These are phyloP conservation scores for Notocelia uddmanniana DNA, from an alignment of 2,888 invertebrate genomes.

Conservation along the genomic window DNA sequence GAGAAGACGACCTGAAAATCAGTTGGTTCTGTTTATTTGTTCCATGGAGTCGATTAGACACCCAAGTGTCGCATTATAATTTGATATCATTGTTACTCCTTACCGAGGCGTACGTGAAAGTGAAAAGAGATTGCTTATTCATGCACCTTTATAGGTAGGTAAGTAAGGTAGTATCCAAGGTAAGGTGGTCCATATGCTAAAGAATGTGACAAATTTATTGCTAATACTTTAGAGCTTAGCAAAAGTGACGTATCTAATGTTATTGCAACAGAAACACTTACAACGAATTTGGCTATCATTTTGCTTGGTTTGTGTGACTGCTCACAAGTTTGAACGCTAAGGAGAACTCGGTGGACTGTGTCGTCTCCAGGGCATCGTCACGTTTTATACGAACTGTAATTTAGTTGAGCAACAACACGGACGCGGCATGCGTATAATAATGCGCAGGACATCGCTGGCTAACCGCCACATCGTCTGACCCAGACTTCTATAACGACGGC, in stretches of 20 bases:
- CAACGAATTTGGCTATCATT: slow-evolving; percentile 85
- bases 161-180: too few relatives aligned
- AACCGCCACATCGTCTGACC: slow-evolving; percentile 73
- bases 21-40: background rate
- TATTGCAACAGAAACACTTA: slow-evolving; percentile 59
- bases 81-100: too few relatives aligned
- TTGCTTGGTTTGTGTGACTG: slow-evolving; percentile 79
- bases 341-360: slow-evolving; percentile 72
- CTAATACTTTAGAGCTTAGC: too few relatives aligned
- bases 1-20: slow-evolving; percentile 72
- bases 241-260: background rate
- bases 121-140: too few relatives aligned
- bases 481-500: slow-evolving; percentile 69
- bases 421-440: slow-evolving; percentile 63
- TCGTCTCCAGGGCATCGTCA: slow-evolving; percentile 70
- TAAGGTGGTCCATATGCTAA: too few relatives aligned
- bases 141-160: too few relatives aligned
- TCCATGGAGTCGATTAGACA: too few relatives aligned
- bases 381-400: slow-evolving; percentile 75
- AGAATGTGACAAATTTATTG: too few relatives aligned
- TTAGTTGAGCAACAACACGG: slow-evolving; percentile 72
- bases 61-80: too few relatives aligned
- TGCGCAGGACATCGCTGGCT: slow-evolving; percentile 76
- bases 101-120: too few relatives aligned
- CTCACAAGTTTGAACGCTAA: slow-evolving; percentile 68